Evolutionary conservation across 1,140 invertebrate species (phyloP).

Genomic region (Drosophila erecta): DNA sequence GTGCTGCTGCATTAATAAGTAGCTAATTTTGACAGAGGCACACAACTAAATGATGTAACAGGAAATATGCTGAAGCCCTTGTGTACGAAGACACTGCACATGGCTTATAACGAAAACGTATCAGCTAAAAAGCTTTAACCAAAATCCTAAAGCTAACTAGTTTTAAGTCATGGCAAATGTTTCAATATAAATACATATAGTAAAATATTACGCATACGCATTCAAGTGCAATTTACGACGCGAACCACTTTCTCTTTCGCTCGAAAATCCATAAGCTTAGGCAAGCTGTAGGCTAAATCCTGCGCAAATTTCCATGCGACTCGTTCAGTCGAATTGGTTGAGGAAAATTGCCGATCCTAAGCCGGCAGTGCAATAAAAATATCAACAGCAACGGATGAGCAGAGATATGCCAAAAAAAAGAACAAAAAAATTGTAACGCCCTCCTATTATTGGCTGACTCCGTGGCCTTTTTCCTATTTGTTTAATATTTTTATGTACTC

Average conservation of each 20-base stretch:
- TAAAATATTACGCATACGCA: conserved; percentile 54
- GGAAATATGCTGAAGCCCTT: background rate
- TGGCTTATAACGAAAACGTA: background rate
- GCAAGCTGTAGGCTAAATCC: conserved; percentile 38
- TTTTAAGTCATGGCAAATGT: background rate
- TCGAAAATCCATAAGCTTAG: conserved; percentile 37
- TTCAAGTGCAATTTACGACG: conserved; percentile 19
- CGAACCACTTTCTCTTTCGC: conserved; percentile 1
- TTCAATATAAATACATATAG: background rate
- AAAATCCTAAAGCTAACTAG: background rate
- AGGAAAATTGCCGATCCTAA: conserved; percentile 52
- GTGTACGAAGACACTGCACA: no score
- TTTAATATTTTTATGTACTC: conserved; percentile 77
- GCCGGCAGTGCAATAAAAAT: conserved; percentile 71
- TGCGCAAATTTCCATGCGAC: conserved; percentile 47
- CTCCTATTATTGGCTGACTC: conserved; percentile 47
- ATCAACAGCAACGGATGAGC: conserved; percentile 59
- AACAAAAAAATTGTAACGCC: conserved; percentile 17
- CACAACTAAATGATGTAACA: no score
- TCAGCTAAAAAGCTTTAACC: background rate
- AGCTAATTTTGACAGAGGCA: no score
- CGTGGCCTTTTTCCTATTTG: conserved; percentile 49
- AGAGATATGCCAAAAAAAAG: conserved; percentile 7
- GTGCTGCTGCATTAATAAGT: no score
- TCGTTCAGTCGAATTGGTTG: conserved; percentile 19